Conservation (phyloP, 2,888 invertebrate genomes). For the Argyresthia albistria region DNA sequence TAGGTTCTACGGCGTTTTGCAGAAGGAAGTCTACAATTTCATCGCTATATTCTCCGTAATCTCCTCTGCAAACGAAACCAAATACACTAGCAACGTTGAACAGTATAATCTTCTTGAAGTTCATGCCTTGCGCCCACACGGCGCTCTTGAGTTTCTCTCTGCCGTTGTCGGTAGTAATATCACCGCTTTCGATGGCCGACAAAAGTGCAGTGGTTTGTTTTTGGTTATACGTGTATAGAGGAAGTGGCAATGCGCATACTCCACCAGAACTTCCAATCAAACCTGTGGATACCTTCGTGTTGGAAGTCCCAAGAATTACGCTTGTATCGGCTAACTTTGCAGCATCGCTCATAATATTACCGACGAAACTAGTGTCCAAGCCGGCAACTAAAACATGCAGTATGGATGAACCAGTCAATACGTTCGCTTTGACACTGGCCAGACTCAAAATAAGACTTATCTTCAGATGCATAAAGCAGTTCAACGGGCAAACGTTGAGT, state of each 20-base stretch:
- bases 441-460: constrained; percentile 50
- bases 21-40: constrained; percentile 43
- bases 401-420: constrained; percentile 30
- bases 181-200: constrained; percentile 41
- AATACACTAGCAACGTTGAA: constrained; percentile 48
- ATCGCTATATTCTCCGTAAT: constrained; percentile 40
- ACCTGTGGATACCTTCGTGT: constrained; percentile 27
- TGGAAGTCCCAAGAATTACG: constrained; percentile 30
- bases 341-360: constrained; percentile 41
- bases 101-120: constrained; percentile 44
- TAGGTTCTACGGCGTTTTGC: constrained; percentile 29
- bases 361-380: constrained; percentile 40
- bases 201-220: constrained; percentile 36
- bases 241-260: constrained; percentile 42
- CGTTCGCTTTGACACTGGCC: constrained; percentile 43
- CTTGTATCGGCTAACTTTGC: constrained; percentile 37
- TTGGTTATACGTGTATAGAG: constrained; percentile 45
- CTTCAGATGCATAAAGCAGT: constrained; percentile 56
- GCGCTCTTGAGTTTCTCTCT: constrained; percentile 36
- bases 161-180: constrained; percentile 26
- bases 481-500: constrained; percentile 39
- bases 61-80: constrained; percentile 45
- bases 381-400: constrained; percentile 46
- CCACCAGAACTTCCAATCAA: constrained; percentile 44
- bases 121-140: constrained; percentile 54